Evolutionary conservation across 1,140 invertebrate species (phyloP), one percentile per base, ranked within the genome.

Genomic region (Melitaea cinxia): DNA sequence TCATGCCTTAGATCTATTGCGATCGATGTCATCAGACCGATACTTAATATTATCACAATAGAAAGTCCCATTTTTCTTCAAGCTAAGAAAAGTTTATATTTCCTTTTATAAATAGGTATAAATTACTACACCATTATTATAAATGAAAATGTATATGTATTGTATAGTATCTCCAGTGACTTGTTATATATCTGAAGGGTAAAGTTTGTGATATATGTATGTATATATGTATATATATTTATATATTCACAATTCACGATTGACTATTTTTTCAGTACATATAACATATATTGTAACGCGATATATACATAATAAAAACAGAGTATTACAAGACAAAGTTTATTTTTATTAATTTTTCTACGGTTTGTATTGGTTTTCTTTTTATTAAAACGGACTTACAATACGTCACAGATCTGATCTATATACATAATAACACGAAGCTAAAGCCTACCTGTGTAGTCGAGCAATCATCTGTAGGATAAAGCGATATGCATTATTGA

Each of bases 141-240:
- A 35, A 54, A 33, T 54, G 15, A 30, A 30, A 33, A 35, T 54
- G 21, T 33, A 19, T 60, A 33, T 45, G n/a, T 50, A 60, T 45
- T 45, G 19, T 47, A 47, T 23, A 21, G 30, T 64, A 54, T 68
- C 17, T 63, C 66, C 60, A 68, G 66, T 68, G 60, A 68, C 54
- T 68, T 67, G 62, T 30, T 26, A 58, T 57, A 57, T 52, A 67
- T 61, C 57, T 50, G 53, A 68, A 68, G 55, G 55, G 60, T 69
- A 59, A 53, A 54, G 26, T 23, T 68, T 68, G 60, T 68, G 66
- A 64, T 69, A 64, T 69, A 58, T 58, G 21, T 47, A 49, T 57
- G 35, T 47, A 53, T 30, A 21, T n/a, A n/a, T n/a, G n/a, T 69
- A 64, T 69, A 58, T 58, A 30, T 47, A 49, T 57, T 19, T 47